Conservation (phyloP, 2,888 invertebrate species). For the Willowsia nigromaculata region DNA sequence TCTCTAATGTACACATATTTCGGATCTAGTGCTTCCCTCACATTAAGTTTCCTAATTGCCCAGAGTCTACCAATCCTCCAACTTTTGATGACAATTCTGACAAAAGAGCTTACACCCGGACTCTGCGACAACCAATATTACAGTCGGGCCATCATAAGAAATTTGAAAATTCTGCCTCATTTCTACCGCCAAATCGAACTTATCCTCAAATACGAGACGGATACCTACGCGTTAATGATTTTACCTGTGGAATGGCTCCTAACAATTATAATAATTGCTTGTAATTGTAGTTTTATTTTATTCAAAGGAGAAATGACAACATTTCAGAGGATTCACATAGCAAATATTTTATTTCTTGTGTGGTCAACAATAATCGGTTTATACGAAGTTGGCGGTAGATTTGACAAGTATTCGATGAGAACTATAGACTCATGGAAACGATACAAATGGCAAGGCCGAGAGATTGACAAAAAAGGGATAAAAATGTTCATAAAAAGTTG, state of each 20-base stretch:
- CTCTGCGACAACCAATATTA: neutral
- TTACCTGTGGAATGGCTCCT: neutral
- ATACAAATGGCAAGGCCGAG: neutral
- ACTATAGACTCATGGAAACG: neutral
- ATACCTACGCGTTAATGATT: neutral
- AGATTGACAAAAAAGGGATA: neutral
- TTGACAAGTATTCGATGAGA: neutral
- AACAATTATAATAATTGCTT: neutral
- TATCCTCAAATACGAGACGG: neutral
- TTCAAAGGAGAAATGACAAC: neutral
- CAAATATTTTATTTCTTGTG: neutral
- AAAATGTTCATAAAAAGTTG: neutral
- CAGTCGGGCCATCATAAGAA: neutral
- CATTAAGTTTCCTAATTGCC: neutral
- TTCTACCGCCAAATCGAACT: constrained; percentile 7
- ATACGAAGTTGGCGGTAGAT: neutral
- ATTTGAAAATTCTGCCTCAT: neutral
- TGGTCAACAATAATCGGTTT: neutral
- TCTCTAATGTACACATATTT: neutral
- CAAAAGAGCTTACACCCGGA: neutral
- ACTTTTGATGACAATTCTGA: neutral
- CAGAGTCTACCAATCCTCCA: neutral
- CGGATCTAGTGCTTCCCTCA: neutral
- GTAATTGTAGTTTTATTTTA: neutral
- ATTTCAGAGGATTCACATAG: neutral